phyloP scores from a whole-genome alignment of 2,797 vertebrate genomes.

The Sebastes dallii region DNA sequence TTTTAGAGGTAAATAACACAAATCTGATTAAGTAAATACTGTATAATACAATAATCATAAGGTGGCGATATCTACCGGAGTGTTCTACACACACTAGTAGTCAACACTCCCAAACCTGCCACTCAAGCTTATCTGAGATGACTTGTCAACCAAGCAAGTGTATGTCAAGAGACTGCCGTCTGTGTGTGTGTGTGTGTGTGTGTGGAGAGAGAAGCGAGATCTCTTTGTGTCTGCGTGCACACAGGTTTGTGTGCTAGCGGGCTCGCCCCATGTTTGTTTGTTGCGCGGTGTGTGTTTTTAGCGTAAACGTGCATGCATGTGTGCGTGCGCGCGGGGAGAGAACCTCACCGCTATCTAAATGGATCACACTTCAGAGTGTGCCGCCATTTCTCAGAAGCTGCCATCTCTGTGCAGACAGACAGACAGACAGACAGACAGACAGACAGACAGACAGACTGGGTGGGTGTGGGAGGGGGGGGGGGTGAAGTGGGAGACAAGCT shows the following conservation, averaged over 20 bases:
- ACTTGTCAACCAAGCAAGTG: conserved; percentile 79
- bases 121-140: conserved; percentile 84
- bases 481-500: not conserved
- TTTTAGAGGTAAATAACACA: conserved; percentile 57
- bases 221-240: conserved; percentile 36
- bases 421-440: conserved; percentile 57
- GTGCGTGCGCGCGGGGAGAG: conserved; percentile 21
- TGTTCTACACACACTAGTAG: conserved; percentile 67
- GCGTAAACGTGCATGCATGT: conserved; percentile 12
- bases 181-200: not conserved
- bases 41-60: conserved; percentile 60
- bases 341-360: conserved; percentile 81
- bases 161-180: conserved; percentile 66
- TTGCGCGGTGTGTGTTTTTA: conserved; percentile 28
- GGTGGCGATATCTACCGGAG: conserved; percentile 50
- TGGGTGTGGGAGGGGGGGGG: not conserved
- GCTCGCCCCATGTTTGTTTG: conserved; percentile 31
- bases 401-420: conserved; percentile 57
- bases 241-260: conserved; percentile 27
- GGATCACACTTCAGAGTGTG: conserved; percentile 82
- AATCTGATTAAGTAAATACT: conserved; percentile 59
- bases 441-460: conserved; percentile 13
- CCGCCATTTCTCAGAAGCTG: conserved; percentile 78
- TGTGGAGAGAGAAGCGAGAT: conserved; percentile 32
- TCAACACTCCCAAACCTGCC: conserved; percentile 80